Evolutionary conservation across 2,113 vertebrate genomes (phyloP).

Genomic region (Bothrops jararaca): DNA sequence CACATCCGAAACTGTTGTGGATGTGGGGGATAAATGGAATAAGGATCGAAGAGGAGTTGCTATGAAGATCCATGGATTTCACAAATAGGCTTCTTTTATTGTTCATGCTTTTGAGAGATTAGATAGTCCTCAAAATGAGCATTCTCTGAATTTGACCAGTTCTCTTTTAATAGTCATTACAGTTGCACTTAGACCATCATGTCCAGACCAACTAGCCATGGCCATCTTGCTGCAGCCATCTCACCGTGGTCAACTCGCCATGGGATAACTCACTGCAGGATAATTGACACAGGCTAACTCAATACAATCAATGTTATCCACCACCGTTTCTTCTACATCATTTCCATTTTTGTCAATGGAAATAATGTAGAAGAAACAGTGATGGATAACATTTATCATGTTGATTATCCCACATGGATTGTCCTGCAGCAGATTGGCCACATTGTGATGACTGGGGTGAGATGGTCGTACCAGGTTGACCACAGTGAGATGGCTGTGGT

Average conservation of each 20-base stretch:
- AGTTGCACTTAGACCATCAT: not conserved
- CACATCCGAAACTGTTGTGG: not conserved
- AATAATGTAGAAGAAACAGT: not conserved
- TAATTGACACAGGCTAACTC: not conserved
- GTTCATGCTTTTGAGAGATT: not conserved
- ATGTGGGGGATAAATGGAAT: not conserved
- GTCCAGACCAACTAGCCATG: not conserved
- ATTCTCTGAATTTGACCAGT: not conserved
- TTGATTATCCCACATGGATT: not conserved
- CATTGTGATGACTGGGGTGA: too few relatives aligned
- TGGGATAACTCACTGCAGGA: not conserved
- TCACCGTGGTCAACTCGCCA: not conserved
- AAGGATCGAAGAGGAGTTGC: not conserved
- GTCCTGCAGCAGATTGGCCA: too few relatives aligned
- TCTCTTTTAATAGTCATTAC: not conserved
- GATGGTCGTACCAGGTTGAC: not conserved
- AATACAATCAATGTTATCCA: too few relatives aligned
- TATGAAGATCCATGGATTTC: not conserved
- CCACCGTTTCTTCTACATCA: too few relatives aligned
- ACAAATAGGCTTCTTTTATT: not conserved
- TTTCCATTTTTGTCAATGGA: not conserved
- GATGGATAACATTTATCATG: not conserved
- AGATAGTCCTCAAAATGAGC: not conserved
- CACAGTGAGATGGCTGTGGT: not conserved
- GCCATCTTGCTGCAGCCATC: not conserved